Evolutionary conservation across 2,888 invertebrate species (phyloP).

Genomic region (Trisateles emortualis): DNA sequence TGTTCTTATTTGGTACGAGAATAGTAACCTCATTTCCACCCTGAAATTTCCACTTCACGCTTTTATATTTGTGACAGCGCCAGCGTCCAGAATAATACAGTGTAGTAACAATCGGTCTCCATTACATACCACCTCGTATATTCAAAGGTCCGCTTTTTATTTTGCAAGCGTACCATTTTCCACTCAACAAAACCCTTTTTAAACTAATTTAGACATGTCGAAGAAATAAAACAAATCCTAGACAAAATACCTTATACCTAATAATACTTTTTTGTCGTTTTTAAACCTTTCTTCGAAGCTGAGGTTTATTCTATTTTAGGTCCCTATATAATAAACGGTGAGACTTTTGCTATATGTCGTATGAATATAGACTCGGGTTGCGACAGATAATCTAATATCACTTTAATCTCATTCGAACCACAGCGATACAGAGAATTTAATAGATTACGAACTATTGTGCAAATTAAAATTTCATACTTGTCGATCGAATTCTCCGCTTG

Average conservation of each 20-base stretch:
- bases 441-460: too few species aligned
- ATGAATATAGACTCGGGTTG: too few species aligned
- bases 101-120: conserved; percentile 19
- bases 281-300: too few species aligned
- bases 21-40: conserved; percentile 22
- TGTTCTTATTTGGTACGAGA: not conserved
- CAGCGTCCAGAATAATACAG: conserved; percentile 18
- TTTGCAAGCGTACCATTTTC: not conserved
- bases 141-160: conserved; percentile 7
- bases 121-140: conserved; percentile 14
- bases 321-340: too few species aligned
- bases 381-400: too few species aligned
- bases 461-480: too few species aligned
- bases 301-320: not conserved
- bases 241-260: conserved; percentile 13
- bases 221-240: conserved; percentile 19
- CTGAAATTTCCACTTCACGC: conserved; percentile 15
- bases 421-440: too few species aligned
- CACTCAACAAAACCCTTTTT: conserved; percentile 4
- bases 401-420: too few species aligned
- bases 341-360: too few species aligned
- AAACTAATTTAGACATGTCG: conserved; percentile 14
- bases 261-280: too few species aligned
- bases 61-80: conserved; percentile 32
- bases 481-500: too few species aligned